Conservation (phyloP, 2,797 vertebrate species). For the Bradypodion ventrale region DNA sequence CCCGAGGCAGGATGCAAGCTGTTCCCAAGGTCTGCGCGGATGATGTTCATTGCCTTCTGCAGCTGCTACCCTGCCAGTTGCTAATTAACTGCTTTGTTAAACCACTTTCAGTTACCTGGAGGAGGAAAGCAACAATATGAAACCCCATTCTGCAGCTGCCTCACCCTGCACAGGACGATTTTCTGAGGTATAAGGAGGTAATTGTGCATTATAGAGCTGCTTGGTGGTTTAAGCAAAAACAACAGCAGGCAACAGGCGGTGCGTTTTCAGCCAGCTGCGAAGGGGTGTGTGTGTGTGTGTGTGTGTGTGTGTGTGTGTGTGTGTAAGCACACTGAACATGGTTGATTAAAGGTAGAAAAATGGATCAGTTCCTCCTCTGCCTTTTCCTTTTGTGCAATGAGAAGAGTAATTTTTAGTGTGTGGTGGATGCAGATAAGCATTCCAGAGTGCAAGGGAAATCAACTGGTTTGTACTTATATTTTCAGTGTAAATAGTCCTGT, state of each 20-base stretch:
- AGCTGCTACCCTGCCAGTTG: not conserved
- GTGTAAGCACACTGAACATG: not conserved
- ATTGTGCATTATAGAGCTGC: slow-evolving; percentile 20
- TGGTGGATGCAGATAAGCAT: not conserved
- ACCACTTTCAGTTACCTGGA: slow-evolving; percentile 30
- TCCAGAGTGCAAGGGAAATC: slow-evolving; percentile 18
- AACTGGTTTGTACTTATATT: slow-evolving; percentile 33
- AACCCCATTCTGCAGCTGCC: not conserved
- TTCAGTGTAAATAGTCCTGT: slow-evolving; percentile 29
- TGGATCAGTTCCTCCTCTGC: not conserved
- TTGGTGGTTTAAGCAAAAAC: slow-evolving; percentile 26
- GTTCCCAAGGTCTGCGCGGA: not conserved
- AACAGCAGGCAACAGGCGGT: not conserved
- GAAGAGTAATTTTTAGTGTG: slow-evolving; percentile 1
- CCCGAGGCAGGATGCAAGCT: slow-evolving; percentile 3
- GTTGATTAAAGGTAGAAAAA: slow-evolving; percentile 40
- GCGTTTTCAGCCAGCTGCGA: slow-evolving; percentile 21
- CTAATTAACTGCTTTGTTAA: slow-evolving; percentile 27
- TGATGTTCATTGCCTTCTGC: slow-evolving; percentile 19
- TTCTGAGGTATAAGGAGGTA: slow-evolving; percentile 20
- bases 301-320: slow-evolving; percentile 8
- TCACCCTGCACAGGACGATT: slow-evolving; percentile 36
- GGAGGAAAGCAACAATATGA: slow-evolving; percentile 25
- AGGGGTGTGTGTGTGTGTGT: slow-evolving; percentile 7
- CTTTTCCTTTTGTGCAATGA: not conserved